Evolutionary conservation across 2,888 invertebrate species (phyloP), one percentile per base, ranked within the genome.

Genomic region (Eugnorisma glareosa): DNA sequence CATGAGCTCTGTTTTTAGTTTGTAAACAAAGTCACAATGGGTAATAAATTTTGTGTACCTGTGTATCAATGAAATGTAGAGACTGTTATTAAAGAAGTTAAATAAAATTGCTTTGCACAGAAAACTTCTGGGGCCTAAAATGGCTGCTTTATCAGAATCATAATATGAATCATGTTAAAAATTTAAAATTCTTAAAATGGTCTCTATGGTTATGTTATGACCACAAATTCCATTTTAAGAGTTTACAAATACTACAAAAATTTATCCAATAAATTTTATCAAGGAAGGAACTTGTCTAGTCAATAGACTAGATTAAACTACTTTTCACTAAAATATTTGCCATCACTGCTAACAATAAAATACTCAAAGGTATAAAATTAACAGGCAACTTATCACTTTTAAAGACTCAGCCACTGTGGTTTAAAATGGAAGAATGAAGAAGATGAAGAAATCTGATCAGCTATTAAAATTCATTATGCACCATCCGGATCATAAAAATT

Each of bases 401-500:
- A 35, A 35, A 45, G 10, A 31, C 1, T 21, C n/a, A 31, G 18
- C 28, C 11, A 45, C 6, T 3, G 6, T 6, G 0, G 18, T 69
- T 45, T 37, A 13, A 43, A 45, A 43, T 10, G 5, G 5, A 45
- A 28, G 13, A 72, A 48, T 24, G 3, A n/a, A n/a, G 15, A 59
- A 31, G 2, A 51, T 4, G 35, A 61, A 48, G 1, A 40, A 51
- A 48, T 57, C 31, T 35, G 13, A 69, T 28, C 11, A 51, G 45
- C 28, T 35, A 15, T 63, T 48, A 13, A 37, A 66, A 76, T n/a
- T 21, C 64, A 31, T 48, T 40, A 31, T 66, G 15, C 15, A 67
- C 48, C 66, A 40, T 10, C 7, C 18, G 43, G 24, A 67, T 67
- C 13, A 68, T 64, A 80, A 37, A 11, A 31, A 11, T 61, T 51